phyloP scores from a whole-genome alignment of 2,797 vertebrate species.

The Poecilia velifera region DNA sequence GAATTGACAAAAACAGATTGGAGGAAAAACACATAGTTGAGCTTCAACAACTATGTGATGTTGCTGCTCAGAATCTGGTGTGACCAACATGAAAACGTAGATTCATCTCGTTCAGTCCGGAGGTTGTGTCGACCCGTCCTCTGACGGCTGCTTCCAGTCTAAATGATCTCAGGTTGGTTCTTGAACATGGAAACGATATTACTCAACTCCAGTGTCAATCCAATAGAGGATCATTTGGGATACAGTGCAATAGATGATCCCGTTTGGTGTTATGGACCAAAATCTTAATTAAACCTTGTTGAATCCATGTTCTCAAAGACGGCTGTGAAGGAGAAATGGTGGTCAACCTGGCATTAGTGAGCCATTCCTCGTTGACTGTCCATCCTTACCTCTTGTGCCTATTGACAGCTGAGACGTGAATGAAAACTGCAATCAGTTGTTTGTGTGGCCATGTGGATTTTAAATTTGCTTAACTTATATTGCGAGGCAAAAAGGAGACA shows the following conservation, averaged over 20 bases:
- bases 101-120: neutral
- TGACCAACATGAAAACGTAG: no score
- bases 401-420: neutral
- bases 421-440: neutral
- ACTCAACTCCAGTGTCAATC: neutral
- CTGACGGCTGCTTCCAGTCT: slow-evolving; percentile 49
- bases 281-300: neutral
- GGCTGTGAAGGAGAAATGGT: neutral
- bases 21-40: no score
- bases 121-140: slow-evolving; percentile 25
- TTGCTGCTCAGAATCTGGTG: no score
- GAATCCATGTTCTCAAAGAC: neutral
- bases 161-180: neutral
- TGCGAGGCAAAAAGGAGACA: neutral
- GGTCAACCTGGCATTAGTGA: neutral
- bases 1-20: no score
- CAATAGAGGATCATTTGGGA: neutral
- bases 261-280: neutral
- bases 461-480: neutral
- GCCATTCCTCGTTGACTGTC: neutral
- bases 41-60: no score
- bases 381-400: neutral
- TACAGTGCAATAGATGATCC: neutral
- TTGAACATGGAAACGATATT: neutral
- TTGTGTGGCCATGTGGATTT: neutral